phyloP scores from a whole-genome alignment of 35 echinoderm and acorn worm species.

The Holothuria glaberrima region DNA sequence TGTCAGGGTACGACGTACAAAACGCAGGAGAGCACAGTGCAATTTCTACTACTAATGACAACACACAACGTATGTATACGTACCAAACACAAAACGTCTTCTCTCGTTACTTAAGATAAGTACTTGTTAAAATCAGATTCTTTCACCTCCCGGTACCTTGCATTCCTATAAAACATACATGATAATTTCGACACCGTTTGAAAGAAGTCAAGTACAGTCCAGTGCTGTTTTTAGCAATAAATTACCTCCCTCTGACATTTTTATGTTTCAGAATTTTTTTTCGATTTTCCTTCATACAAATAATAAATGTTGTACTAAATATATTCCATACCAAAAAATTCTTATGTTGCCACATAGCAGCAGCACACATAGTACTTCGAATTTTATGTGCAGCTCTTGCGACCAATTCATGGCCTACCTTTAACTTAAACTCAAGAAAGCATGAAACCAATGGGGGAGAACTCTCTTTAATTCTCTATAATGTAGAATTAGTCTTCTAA shows the following conservation, averaged over 20 bases:
- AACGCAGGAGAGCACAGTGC: slow-evolving; percentile 32
- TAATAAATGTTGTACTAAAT: no score
- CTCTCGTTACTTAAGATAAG: slow-evolving; percentile 17
- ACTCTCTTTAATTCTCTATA: no score
- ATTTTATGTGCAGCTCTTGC: no score
- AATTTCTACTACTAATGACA: slow-evolving; percentile 33
- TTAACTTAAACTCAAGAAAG: no score
- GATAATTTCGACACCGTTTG: not conserved
- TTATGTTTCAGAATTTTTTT: not conserved
- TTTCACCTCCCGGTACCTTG: not conserved
- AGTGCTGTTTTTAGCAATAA: not conserved
- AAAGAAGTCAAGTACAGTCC: not conserved
- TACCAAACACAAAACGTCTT: slow-evolving; percentile 34
- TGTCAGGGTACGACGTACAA: slow-evolving; percentile 26
- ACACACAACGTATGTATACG: slow-evolving; percentile 19
- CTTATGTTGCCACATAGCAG: no score
- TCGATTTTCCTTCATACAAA: no score
- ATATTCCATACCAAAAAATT: no score
- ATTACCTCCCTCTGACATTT: not conserved
- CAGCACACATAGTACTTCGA: no score
- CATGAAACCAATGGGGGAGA: no score
- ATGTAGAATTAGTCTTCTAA: no score
- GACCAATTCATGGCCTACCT: no score
- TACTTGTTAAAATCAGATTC: not conserved
- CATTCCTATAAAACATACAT: not conserved